A percentile compares a stretch with the other conserved stretches of the same genome.
Conservation (phyloP, 2,888 invertebrate genomes). For the Acleris emargana region DNA sequence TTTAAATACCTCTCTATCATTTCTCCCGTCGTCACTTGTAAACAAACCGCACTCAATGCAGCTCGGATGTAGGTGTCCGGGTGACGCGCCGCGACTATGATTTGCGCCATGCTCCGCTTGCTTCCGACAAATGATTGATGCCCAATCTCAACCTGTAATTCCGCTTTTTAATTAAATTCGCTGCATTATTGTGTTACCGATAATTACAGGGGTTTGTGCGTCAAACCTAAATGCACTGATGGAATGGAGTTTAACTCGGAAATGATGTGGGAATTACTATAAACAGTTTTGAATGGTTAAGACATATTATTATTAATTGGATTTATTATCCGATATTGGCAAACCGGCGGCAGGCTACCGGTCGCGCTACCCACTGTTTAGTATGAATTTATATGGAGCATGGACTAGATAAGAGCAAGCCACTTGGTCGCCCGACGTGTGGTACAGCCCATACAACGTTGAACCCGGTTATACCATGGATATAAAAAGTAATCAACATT, state of each 20-base stretch:
- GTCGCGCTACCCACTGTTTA: no score
- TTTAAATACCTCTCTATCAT: no score
- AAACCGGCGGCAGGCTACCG: no score
- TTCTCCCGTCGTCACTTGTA: no score
- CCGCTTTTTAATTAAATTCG: conserved; percentile 35
- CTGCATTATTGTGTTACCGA: conserved; percentile 17
- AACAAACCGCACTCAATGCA: conserved; percentile 8
- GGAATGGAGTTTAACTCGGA: not conserved
- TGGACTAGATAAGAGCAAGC: no score
- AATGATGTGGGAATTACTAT: not conserved
- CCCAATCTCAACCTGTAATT: conserved; percentile 43
- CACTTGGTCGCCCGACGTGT: no score
- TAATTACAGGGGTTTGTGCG: conserved; percentile 24
- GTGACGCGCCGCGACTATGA: conserved; percentile 77
- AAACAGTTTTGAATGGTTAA: not conserved
- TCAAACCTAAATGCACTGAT: conserved; percentile 24
- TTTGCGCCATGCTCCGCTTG: conserved; percentile 79
- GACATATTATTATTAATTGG: no score
- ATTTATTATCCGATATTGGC: no score
- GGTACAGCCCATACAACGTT: no score
- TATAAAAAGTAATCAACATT: no score
- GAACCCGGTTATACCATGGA: no score
- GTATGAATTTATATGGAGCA: no score
- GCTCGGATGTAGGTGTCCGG: conserved; percentile 72
- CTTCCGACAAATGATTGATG: conserved; percentile 73